These are phyloP conservation scores for Rotaria magnacalcarata DNA, from an alignment of 2,888 invertebrate genomes.

Conservation along the genomic window DNA sequence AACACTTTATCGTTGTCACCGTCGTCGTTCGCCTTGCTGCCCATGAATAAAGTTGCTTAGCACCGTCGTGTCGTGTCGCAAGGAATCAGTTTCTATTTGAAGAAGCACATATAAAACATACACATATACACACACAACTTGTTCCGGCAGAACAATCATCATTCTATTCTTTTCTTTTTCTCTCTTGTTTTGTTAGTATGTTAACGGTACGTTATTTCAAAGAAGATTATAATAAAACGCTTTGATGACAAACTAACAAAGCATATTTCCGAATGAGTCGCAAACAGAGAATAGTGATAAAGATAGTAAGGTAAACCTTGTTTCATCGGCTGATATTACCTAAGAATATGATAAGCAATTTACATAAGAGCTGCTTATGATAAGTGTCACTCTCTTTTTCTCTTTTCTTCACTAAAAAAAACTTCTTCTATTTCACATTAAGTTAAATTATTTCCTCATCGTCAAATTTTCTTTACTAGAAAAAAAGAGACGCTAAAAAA, in stretches of 20 bases:
- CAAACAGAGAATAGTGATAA: not conserved
- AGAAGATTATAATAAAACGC: not conserved
- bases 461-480: not conserved
- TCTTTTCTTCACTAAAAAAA: not conserved
- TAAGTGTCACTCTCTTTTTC: not conserved
- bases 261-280: not conserved
- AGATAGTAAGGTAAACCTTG: constrained; percentile 16
- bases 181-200: not conserved
- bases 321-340: not conserved
- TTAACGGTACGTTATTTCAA: not conserved
- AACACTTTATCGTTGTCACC: constrained; percentile 16
- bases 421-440: constrained; percentile 3
- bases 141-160: constrained; percentile 2
- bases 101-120: constrained; percentile 2
- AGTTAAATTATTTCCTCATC: constrained; percentile 26
- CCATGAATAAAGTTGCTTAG: constrained; percentile 13
- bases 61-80: not conserved
- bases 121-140: not conserved
- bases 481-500: not conserved
- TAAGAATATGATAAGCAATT: constrained; percentile 17
- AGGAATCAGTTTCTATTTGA: constrained; percentile 31
- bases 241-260: not conserved
- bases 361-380: constrained; percentile 22
- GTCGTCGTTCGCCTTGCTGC: not conserved
- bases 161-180: not conserved